Percentiles rank a stretch among this genome's conserved stretches.
Evolutionary conservation across 2,797 vertebrate genomes (phyloP).

Genomic region (Helicolenus hilgendorfi): DNA sequence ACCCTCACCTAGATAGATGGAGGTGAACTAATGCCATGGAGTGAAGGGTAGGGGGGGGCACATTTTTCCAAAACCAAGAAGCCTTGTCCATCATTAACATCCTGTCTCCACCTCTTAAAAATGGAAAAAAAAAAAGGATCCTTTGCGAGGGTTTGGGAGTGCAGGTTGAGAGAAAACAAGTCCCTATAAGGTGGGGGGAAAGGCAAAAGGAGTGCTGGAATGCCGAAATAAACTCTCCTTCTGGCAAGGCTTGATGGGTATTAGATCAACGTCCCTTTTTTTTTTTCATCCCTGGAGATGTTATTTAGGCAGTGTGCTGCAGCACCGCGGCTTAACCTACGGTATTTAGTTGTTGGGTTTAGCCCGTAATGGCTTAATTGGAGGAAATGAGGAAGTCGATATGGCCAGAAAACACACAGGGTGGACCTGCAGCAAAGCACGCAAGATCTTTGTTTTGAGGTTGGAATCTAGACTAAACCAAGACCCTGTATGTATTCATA

Average conservation of each 20-base stretch:
- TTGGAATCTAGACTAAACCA: background rate
- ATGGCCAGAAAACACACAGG: slow-evolving; percentile 2
- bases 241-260: slow-evolving; percentile 68
- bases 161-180: slow-evolving; percentile 77
- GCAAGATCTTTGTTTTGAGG: background rate
- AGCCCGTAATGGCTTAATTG: slow-evolving; percentile 60
- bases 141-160: slow-evolving; percentile 57
- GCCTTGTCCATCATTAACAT: slow-evolving; percentile 63
- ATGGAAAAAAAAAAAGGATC: slow-evolving; percentile 54
- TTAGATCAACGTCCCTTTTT: slow-evolving; percentile 74
- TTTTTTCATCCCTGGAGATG: slow-evolving; percentile 44
- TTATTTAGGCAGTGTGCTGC: slow-evolving; percentile 17
- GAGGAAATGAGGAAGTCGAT: slow-evolving; percentile 47
- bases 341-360: slow-evolving; percentile 14
- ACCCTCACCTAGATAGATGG: slow-evolving; percentile 32
- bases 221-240: slow-evolving; percentile 79
- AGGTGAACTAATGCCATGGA: background rate
- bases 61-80: slow-evolving; percentile 54
- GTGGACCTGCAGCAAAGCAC: background rate
- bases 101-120: slow-evolving; percentile 74
- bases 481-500: background rate
- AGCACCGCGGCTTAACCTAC: background rate
- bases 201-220: slow-evolving; percentile 64
- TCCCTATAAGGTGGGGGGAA: slow-evolving; percentile 81
- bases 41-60: slow-evolving; percentile 2